Evolutionary conservation across 2,888 invertebrate species (phyloP), one percentile per base, ranked within the genome.

Genomic region (Lypha dubia): DNA sequence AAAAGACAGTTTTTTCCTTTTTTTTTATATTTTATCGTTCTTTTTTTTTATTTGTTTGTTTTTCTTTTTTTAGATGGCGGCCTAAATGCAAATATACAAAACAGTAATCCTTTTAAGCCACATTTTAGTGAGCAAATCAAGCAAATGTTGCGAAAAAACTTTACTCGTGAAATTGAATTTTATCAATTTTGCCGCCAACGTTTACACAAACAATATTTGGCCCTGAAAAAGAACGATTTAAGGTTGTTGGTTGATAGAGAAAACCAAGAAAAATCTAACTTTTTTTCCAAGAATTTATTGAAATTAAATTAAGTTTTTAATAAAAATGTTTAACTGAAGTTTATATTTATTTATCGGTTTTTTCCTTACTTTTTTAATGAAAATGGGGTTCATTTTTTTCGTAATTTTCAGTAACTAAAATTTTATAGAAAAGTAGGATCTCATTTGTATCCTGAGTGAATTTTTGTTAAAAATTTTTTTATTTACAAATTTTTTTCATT

Each of bases 141-240:
- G 89, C 94, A 97, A 51, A 95, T 97, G 82, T 96, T 98, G 13
- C 94, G 97, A 82, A 94, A 94, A 58, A 97, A 98, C 92, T 97
- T 98, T 91, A 97, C 97, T 0, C 94, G 96, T 38, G 97, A 98
- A 93, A 96, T 97, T n/a, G 97, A 98, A 89, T 97, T 98, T 92
- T 98, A 97, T 92, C 96, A 97, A 89, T 98, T 97, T 91, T 97
- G 97, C 91, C 95, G 95, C 86, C 97, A 97, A 90, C 93, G 97
- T 87, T 93, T 98, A 22, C 95, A 97, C 89, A 94, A 95, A 90
- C 97, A 97, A 88, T 94, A 96, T 81, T 93, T 95, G 71, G 97
- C 97, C 0, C 91, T 96, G 0, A 93, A 89, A 77, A 86, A 91
- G 11, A 87, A 89, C 15, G 89, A 91, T 38, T 87, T 84, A 38